Base-by-base conservation (phyloP, 2,888 invertebrate genomes). In the Globia sparganii region DNA sequence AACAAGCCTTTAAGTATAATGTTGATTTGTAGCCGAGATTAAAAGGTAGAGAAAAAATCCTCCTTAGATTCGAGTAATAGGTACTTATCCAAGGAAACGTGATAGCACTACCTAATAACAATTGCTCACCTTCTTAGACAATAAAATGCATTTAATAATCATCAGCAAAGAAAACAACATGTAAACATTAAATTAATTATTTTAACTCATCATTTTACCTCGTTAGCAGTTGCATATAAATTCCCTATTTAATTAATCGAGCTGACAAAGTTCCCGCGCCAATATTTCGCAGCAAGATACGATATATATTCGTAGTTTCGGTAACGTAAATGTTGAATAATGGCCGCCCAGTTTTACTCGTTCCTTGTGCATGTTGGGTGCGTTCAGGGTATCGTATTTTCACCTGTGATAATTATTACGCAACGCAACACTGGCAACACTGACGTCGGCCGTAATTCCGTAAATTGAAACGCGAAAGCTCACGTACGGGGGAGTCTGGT, bases 371-470 rank as follows among this genome's bases (percentile, higher is more conserved):
- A 80, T 66, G 72, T 72, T 83, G 76, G 80, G 66, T 79, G 85
- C 83, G 85, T 87, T 87, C 81, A 69, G 78, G 69, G 84, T 93
- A 93, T 94, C 92, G 90, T 90, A 87, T 94, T 93, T 92, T 92
- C 90, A 90, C 79, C 78, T 75, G 87, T 89, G 90, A 93, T 94
- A 93, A 94, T 94, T 93, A 93, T 93, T 91, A 91, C 91, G 91
- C 91, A 92, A 92, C 91, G 85, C 85, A 89, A 93, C 89, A 89
- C 92, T 91, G 87, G 90, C 89, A 90, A 88, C 90, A 90, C 89
- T 84, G 84, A 84, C 84, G 86, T 87, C 86, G 82, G 84, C 80
- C 78, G 91, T 89, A 92, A 93, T 92, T 91, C 80, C 78, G 91
- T 89, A 92, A 93, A 93, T 91, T 90, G 91, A 93, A 91, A 90